These are phyloP conservation scores for Neodon shergylaensis DNA, from an alignment of 2,113 vertebrate species.

Conservation along the genomic window DNA sequence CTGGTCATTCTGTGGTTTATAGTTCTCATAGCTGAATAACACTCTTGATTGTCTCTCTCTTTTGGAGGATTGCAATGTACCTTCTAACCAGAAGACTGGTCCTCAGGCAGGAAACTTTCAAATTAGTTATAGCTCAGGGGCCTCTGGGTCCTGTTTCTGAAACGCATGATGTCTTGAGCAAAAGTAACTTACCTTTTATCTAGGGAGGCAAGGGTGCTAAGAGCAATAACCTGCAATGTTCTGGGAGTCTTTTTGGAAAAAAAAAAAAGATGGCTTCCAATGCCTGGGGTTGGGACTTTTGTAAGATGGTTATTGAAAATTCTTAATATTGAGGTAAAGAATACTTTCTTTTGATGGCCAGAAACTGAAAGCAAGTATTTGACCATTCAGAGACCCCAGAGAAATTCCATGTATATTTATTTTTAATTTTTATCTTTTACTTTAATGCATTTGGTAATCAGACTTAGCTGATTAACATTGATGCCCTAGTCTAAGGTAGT, in stretches of 20 bases:
- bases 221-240: not conserved
- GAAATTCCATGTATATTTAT: slow-evolving; percentile 26
- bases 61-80: not conserved
- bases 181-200: not conserved
- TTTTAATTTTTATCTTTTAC: slow-evolving; percentile 29
- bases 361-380: slow-evolving; percentile 43
- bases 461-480: slow-evolving; percentile 23
- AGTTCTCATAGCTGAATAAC: not conserved
- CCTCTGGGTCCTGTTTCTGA: not conserved
- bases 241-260: not conserved
- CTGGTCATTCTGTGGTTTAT: not conserved
- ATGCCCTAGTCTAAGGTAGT: not conserved
- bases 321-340: slow-evolving; percentile 30
- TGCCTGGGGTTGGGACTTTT: not conserved
- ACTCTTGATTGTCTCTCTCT: not conserved
- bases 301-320: not conserved
- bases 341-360: not conserved
- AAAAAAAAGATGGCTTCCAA: too few relatives aligned
- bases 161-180: not conserved
- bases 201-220: not conserved
- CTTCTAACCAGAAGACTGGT: not conserved
- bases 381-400: slow-evolving; percentile 21
- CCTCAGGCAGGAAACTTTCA: not conserved
- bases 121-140: not conserved
- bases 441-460: not conserved